Evolutionary conservation across 2,113 vertebrate genomes (phyloP).

Genomic region (Apaloderma vittatum): DNA sequence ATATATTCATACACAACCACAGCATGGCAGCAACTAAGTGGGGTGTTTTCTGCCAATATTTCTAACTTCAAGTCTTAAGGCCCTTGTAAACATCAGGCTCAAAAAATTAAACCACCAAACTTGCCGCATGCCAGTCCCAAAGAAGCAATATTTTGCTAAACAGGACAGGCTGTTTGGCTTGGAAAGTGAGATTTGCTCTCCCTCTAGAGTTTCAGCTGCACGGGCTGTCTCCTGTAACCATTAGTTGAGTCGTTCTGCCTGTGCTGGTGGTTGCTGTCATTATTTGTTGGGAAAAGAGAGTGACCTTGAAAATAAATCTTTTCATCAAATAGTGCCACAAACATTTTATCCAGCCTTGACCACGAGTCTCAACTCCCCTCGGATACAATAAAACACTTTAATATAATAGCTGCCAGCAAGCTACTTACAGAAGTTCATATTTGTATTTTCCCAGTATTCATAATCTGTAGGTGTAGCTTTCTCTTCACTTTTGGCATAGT

Average conservation of each 20-base stretch:
- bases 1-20: fast-evolving
- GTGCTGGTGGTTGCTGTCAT: background rate
- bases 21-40: background rate
- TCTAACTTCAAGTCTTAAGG: background rate
- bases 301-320: background rate
- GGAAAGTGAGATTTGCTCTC: background rate
- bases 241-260: background rate
- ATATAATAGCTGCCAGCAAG: background rate
- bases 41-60: background rate
- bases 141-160: fast-evolving
- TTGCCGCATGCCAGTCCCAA: fast-evolving
- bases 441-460: background rate
- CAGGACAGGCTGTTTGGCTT: background rate
- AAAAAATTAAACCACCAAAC: background rate
- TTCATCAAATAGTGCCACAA: background rate
- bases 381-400: background rate
- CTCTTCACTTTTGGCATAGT: background rate
- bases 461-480: background rate
- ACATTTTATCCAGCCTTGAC: background rate
- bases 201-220: background rate
- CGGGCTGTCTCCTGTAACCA: fast-evolving
- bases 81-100: background rate
- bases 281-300: background rate
- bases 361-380: background rate
- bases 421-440: background rate